Evolutionary conservation across 2,888 invertebrate genomes (phyloP), one percentile per base, ranked within the genome.

Genomic region (Andrena trimmerana): DNA sequence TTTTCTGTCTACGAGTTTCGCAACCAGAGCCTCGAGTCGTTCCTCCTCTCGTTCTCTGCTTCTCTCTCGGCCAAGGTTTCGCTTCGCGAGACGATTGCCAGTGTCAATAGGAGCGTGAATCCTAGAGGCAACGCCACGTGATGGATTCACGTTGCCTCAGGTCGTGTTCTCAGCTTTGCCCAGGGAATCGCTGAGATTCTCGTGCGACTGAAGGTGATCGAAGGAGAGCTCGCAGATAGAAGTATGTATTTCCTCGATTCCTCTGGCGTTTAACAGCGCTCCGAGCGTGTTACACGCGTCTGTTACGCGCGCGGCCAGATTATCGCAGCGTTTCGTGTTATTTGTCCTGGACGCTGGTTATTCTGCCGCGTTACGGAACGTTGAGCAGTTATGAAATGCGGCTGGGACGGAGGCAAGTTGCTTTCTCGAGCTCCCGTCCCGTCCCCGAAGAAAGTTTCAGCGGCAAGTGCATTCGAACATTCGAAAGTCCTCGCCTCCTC

Each of bases 321-420:
- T 24, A 57, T 42, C 29, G 68, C 54, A 24, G 24, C 27, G 76
- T 78, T 78, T 83, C 78, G 67, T n/a, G 81, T 81, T 84, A 68
- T 78, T 77, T 80, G 75, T 77, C 66, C 70, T 71, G 60, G 70
- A 54, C 27, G 72, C 29, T 6, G 59, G 65, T 81, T 84, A 73
- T 75, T 72, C 62, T 36, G 8, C 7, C 89, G 90, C 90, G 92
- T 93, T 92, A 93, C 92, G 92, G 93, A 91, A 92, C 92, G 92
- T 91, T 92, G 91, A 91, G 89, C 91, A 92, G 93, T 94, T 94
- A 94, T 93, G 93, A 94, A 93, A 93, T 93, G 91, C 90, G 88
- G 91, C 91, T 91, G 90, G 90, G 91, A 91, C 91, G 91, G 90
- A 89, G 88, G 88, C 88, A 86, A 83, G 80, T 87, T 89, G 91